Evolutionary conservation across 2,797 vertebrate species (phyloP).

Genomic region (Poecilia velifera): DNA sequence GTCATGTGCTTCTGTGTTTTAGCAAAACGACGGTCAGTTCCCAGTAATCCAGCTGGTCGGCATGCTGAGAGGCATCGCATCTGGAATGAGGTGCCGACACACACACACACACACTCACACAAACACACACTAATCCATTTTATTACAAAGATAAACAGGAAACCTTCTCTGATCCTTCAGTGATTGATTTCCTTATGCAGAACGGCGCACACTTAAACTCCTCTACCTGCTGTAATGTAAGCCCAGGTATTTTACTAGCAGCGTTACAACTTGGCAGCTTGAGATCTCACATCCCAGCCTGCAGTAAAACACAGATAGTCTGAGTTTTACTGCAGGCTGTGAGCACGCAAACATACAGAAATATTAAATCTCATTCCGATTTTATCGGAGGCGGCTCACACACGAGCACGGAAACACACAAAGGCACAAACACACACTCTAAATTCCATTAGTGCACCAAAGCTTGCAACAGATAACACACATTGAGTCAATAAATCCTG

Average conservation of each 20-base stretch:
- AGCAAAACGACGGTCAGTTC: conserved; percentile 93
- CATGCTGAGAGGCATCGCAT: conserved; percentile 91
- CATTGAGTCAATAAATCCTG: conserved; percentile 44
- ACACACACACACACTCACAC: conserved; percentile 26
- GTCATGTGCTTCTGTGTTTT: conserved; percentile 49
- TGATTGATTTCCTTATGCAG: background rate
- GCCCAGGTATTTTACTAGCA: conserved; percentile 22
- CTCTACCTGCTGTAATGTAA: conserved; percentile 1
- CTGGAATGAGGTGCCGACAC: conserved; percentile 90
- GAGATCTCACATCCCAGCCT: conserved; percentile 9
- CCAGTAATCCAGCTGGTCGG: conserved; percentile 87
- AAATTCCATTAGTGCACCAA: conserved; percentile 53
- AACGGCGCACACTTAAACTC: conserved; percentile 1
- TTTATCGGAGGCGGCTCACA: conserved; percentile 38
- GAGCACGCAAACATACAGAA: conserved; percentile 40
- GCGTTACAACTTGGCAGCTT: conserved; percentile 8
- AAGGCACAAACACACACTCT: conserved; percentile 23
- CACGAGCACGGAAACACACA: conserved; percentile 8
- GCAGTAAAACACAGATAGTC: conserved; percentile 34
- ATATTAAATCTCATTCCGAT: conserved; percentile 53
- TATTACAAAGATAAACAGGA: conserved; percentile 17
- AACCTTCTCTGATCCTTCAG: conserved; percentile 23
- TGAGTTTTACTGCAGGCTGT: conserved; percentile 40
- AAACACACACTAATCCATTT: conserved; percentile 16
- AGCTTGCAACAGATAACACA: conserved; percentile 54